These are phyloP conservation scores for Zaprionus ornatus DNA, from an alignment of 1,140 invertebrate species.

Conservation along the genomic window DNA sequence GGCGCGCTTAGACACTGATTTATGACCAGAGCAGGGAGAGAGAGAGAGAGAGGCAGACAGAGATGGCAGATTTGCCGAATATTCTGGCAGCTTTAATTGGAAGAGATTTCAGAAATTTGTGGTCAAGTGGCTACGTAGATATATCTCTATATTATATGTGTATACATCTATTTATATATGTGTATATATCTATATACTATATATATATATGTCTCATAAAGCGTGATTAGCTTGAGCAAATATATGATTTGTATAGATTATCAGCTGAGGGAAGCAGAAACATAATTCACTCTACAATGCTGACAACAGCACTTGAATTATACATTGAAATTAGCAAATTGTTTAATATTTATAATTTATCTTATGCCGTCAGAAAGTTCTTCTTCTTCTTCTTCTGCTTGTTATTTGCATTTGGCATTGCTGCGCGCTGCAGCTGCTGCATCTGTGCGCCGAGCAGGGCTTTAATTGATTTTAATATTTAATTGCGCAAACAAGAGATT, in stretches of 20 bases:
- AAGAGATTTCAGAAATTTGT: slow-evolving; percentile 20
- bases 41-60: background rate
- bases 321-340: background rate
- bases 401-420: slow-evolving; percentile 45
- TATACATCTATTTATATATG: too few species aligned
- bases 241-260: background rate
- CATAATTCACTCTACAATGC: slow-evolving; percentile 1
- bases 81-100: slow-evolving; percentile 40
- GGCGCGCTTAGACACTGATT: slow-evolving; percentile 44
- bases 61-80: background rate
- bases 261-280: background rate
- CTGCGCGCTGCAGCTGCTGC: slow-evolving; percentile 25
- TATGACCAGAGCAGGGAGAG: slow-evolving; percentile 17
- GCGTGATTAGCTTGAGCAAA: background rate
- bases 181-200: too few species aligned
- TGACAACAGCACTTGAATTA: background rate
- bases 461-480: slow-evolving; percentile 82
- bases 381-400: background rate
- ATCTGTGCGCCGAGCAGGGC: slow-evolving; percentile 1
- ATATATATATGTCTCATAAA: background rate
- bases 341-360: background rate
- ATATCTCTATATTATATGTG: too few species aligned
- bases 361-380: background rate
- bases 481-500: slow-evolving; percentile 67
- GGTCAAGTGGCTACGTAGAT: background rate